Evolutionary conservation across 2,888 invertebrate genomes (phyloP).

Genomic region (Sphecodes monilicornis): DNA sequence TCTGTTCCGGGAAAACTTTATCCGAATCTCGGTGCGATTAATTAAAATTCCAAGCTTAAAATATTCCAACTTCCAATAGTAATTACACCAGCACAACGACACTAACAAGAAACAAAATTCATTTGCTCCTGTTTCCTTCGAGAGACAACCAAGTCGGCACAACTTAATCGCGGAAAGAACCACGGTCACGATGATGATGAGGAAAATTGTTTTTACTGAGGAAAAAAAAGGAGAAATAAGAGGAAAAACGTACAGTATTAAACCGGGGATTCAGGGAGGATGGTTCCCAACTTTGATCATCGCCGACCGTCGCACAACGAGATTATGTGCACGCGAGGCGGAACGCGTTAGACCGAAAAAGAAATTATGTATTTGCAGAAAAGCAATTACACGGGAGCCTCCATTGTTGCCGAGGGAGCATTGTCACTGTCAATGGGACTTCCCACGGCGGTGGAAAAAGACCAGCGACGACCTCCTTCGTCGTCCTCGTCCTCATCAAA

Average conservation of each 20-base stretch:
- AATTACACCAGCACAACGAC: not conserved
- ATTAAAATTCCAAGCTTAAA: no score
- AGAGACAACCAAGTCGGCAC: not conserved
- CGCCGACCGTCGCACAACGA: not conserved
- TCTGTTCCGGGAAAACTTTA: not conserved
- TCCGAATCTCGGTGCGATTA: not conserved
- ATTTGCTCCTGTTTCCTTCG: not conserved
- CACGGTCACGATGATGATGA: not conserved
- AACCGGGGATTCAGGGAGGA: not conserved
- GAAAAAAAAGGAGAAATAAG: not conserved
- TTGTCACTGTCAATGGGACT: constrained; percentile 45
- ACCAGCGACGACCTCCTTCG: not conserved
- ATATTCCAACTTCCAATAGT: no score
- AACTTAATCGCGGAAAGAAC: not conserved
- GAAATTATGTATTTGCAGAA: constrained; percentile 9
- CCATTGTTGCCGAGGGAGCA: constrained; percentile 34
- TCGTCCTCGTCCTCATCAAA: not conserved
- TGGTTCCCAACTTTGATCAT: constrained; percentile 23
- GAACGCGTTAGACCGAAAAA: not conserved
- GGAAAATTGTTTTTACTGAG: constrained; percentile 1
- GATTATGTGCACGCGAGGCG: constrained; percentile 43
- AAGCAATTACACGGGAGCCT: constrained; percentile 39
- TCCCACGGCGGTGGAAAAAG: constrained; percentile 17
- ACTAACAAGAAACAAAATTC: not conserved
- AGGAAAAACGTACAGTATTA: not conserved